Evolutionary conservation across 2,797 vertebrate species (phyloP).

Genomic region (Lagocephalus sceleratus): DNA sequence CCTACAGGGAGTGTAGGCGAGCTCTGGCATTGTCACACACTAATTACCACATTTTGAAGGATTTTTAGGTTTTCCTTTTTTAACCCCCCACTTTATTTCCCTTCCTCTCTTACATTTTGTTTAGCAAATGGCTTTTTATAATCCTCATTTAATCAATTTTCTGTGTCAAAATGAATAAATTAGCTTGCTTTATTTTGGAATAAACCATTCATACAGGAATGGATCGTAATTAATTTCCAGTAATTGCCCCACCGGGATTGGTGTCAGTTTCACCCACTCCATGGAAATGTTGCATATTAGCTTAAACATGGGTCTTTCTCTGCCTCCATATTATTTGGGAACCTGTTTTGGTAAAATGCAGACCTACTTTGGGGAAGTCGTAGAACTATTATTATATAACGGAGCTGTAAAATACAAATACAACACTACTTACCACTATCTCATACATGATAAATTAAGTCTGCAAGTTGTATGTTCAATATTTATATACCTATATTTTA

Average conservation of each 20-base stretch:
- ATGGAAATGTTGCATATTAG: constrained; percentile 69
- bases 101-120: constrained; percentile 67
- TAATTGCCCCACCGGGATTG: constrained; percentile 79
- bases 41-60: constrained; percentile 69
- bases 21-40: constrained; percentile 56
- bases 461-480: constrained; percentile 29
- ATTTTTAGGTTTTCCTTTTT: constrained; percentile 71
- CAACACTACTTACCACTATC: constrained; percentile 12
- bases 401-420: constrained; percentile 29
- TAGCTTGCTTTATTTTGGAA: constrained; percentile 79
- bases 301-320: constrained; percentile 62
- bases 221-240: constrained; percentile 78
- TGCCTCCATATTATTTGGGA: constrained; percentile 47
- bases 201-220: constrained; percentile 77
- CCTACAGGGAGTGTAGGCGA: constrained; percentile 37
- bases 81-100: constrained; percentile 66
- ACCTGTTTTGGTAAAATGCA: constrained; percentile 23
- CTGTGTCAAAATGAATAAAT: constrained; percentile 77
- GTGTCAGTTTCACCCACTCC: constrained; percentile 74
- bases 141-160: constrained; percentile 76
- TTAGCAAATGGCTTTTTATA: constrained; percentile 77
- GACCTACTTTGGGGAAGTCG: constrained; percentile 8
- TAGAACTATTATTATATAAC: background rate
- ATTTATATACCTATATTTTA: constrained; percentile 15
- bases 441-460: constrained; percentile 36